These are phyloP conservation scores for Mormyrus lacerda DNA, from an alignment of 2,113 vertebrate genomes.

Conservation along the genomic window DNA sequence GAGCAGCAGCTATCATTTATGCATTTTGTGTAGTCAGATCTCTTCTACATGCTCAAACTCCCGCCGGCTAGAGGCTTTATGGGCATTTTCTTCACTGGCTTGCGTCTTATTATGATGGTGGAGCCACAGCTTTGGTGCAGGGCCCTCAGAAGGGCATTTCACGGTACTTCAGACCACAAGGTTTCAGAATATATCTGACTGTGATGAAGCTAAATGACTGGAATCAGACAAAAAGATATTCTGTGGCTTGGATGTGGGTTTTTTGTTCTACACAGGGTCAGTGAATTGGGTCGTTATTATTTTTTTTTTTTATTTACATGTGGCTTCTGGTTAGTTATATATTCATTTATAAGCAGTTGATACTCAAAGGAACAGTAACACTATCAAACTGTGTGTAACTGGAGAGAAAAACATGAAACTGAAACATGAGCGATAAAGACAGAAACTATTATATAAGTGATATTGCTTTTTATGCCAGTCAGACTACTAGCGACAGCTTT, in stretches of 20 bases:
- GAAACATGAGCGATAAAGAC: background rate
- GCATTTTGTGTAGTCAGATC: background rate
- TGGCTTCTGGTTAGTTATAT: background rate
- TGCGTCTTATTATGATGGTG: background rate
- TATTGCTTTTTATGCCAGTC: background rate
- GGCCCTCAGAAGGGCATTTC: background rate
- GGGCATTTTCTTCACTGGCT: background rate
- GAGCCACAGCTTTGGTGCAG: background rate
- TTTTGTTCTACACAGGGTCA: background rate
- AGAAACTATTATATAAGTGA: background rate
- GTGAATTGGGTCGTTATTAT: background rate
- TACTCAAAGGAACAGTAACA: background rate
- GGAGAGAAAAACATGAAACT: background rate
- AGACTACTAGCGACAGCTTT: background rate
- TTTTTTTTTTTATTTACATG: background rate
- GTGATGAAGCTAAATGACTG: background rate
- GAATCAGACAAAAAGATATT: background rate
- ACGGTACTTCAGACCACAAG: background rate
- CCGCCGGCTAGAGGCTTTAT: background rate
- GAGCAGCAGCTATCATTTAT: background rate
- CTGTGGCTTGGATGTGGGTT: background rate
- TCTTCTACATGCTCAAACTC: background rate
- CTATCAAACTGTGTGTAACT: background rate
- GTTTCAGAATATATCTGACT: background rate
- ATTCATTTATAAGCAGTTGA: background rate